Percentiles rank a stretch among this genome's conserved stretches.
These are phyloP conservation scores for Drosophila nasuta DNA, from an alignment of 1,140 invertebrate genomes.

Conservation along the genomic window DNA sequence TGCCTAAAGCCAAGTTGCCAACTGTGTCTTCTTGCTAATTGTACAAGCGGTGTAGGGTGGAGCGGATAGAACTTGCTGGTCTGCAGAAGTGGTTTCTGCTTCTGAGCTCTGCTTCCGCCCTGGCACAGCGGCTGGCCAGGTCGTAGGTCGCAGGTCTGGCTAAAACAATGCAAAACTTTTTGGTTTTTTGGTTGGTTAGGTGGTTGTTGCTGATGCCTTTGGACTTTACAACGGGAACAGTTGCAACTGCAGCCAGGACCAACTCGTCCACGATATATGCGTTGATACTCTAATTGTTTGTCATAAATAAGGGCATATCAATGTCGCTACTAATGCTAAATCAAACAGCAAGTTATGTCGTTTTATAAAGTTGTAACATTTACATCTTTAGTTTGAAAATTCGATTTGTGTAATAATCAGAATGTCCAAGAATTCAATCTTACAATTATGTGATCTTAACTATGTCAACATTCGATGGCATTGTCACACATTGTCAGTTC, in stretches of 20 bases:
- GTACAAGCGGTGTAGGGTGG: slow-evolving; percentile 2
- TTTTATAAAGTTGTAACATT: too few relatives aligned
- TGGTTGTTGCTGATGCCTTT: slow-evolving; percentile 14
- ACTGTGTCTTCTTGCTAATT: slow-evolving; percentile 61
- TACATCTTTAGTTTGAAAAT: too few relatives aligned
- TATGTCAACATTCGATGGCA: too few relatives aligned
- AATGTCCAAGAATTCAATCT: too few relatives aligned
- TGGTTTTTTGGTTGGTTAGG: slow-evolving; percentile 14
- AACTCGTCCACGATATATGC: neutral
- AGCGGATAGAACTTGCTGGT: neutral
- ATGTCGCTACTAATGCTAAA: too few relatives aligned
- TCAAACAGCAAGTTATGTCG: too few relatives aligned
- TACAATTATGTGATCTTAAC: too few relatives aligned
- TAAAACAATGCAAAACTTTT: slow-evolving; percentile 57
- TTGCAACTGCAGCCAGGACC: slow-evolving; percentile 25
- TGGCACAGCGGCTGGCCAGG: too few relatives aligned
- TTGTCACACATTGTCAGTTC: too few relatives aligned
- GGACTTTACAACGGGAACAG: slow-evolving; percentile 22
- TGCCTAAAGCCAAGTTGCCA: slow-evolving; percentile 71
- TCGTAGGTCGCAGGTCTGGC: slow-evolving; percentile 31
- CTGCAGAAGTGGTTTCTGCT: slow-evolving; percentile 16
- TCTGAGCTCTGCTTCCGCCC: slow-evolving; percentile 24
- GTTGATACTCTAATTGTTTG: too few relatives aligned
- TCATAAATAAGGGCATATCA: too few relatives aligned
- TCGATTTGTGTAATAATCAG: too few relatives aligned